Conservation (phyloP, 2,113 vertebrate species). For the Tupaia tana region DNA sequence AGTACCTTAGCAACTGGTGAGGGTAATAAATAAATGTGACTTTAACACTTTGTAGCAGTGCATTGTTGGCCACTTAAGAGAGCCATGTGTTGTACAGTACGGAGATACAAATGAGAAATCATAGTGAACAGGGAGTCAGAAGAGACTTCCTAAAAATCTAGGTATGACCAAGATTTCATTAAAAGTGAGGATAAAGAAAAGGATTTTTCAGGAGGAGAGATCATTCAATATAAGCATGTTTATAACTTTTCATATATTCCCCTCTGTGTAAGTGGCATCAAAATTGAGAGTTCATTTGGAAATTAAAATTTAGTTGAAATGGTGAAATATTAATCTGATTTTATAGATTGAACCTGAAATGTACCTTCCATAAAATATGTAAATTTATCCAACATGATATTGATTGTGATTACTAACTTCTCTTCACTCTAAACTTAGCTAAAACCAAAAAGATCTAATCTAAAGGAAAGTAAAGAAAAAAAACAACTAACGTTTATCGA, state of each 20-base stretch:
- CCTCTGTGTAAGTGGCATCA: neutral
- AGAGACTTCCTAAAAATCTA: neutral
- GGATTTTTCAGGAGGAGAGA: neutral
- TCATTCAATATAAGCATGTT: neutral
- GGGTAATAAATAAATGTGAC: neutral
- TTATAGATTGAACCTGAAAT: constrained; percentile 23
- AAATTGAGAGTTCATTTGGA: neutral
- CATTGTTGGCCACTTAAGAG: neutral
- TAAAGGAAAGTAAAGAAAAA: neutral
- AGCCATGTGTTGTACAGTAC: neutral
- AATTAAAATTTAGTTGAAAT: neutral
- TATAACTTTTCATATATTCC: neutral
- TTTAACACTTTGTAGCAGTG: neutral
- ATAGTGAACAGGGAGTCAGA: neutral
- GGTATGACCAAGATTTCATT: neutral
- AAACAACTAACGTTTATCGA: neutral
- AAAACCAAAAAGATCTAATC: neutral
- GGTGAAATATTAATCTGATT: neutral
- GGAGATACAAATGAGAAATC: neutral
- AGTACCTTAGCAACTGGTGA: neutral
- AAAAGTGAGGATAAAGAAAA: neutral
- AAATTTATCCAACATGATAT: neutral
- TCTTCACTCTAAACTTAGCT: constrained; percentile 14
- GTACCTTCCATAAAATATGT: neutral
- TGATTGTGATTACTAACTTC: neutral